Evolutionary conservation across 2,797 vertebrate species (phyloP), one percentile per base, ranked within the genome.

Genomic region (Manis javanica): DNA sequence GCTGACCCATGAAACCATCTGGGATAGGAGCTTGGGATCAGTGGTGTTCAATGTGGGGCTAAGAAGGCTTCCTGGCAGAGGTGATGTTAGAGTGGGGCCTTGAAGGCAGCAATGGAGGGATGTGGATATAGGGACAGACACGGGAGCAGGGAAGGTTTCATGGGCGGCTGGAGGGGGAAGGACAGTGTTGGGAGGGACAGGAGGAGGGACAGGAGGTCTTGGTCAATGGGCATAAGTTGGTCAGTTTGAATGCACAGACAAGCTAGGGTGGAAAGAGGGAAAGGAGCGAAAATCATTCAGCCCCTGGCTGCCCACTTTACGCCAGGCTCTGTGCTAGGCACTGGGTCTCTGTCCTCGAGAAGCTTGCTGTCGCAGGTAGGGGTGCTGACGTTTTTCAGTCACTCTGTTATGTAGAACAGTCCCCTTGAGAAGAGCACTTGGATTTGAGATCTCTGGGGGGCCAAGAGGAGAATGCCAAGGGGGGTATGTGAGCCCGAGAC

Each of bases 151-250:
- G 6, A 49, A 79, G 31, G 24, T 14, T 18, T 81, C 31, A 5
- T 4, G 7, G 0, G 2, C 8, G 31, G 16, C 3, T 3, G 0
- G 77, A 61, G 16, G 18, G 10, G 0, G 26, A n/a, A 46, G 2
- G 8, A 29, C 31, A 42, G n/a, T 2, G 18, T 39, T 7, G 63
- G 78, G 51, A 72, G 39, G 37, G 29, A 2, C 49, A 16, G 31
- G 29, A 63, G 78, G 51, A 72, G 39, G 37, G 29, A 2, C 49
- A 16, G 31, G 29, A 63, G 46, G n/a, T 34, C 29, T 57, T 37
- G 68, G 64, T 53, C 2, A 0, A 19, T 37, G 18, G 19, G 29
- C 7, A 16, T 46, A 51, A 34, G 51, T 39, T 5, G 37, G 26
- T 66, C 55, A 7, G 16, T 55, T 10, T 37, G 63, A 79, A 39